phyloP scores from a whole-genome alignment of 2,797 vertebrate genomes.

The Channallabes apus region DNA sequence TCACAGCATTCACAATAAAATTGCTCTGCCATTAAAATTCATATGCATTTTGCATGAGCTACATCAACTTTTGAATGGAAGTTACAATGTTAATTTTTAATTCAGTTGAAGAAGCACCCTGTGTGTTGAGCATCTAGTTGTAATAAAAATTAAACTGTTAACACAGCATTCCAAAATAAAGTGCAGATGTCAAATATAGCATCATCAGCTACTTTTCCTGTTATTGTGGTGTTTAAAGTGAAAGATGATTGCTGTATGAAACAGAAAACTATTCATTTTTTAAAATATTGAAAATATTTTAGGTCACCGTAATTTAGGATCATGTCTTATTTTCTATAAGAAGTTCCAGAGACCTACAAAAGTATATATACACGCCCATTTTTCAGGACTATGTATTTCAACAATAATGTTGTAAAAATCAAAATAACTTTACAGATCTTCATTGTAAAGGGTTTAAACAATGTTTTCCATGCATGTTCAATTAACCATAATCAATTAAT shows the following conservation, averaged over 20 bases:
- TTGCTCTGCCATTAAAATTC: not conserved
- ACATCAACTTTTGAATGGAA: not conserved
- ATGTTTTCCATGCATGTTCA: too few relatives aligned
- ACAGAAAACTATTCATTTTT: not conserved
- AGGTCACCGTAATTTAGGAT: not conserved
- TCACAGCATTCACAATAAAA: not conserved
- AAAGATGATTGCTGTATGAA: not conserved
- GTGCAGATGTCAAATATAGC: not conserved
- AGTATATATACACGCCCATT: too few relatives aligned
- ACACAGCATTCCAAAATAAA: not conserved
- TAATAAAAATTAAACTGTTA: not conserved
- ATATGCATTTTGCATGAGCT: not conserved
- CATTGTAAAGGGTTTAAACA: too few relatives aligned
- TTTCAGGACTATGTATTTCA: too few relatives aligned
- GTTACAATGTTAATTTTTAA: not conserved
- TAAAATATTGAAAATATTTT: not conserved
- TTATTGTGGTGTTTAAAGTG: not conserved
- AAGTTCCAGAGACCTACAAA: not conserved
- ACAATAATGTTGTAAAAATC: too few relatives aligned
- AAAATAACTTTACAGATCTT: too few relatives aligned
- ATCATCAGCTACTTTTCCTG: not conserved
- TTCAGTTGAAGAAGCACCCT: not conserved
- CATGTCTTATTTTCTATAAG: not conserved
- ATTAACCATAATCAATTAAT: too few relatives aligned
- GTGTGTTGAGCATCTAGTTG: not conserved